Evolutionary conservation across 1,140 invertebrate species (phyloP), one percentile per base, ranked within the genome.

Genomic region (Hirudo medicinalis): DNA sequence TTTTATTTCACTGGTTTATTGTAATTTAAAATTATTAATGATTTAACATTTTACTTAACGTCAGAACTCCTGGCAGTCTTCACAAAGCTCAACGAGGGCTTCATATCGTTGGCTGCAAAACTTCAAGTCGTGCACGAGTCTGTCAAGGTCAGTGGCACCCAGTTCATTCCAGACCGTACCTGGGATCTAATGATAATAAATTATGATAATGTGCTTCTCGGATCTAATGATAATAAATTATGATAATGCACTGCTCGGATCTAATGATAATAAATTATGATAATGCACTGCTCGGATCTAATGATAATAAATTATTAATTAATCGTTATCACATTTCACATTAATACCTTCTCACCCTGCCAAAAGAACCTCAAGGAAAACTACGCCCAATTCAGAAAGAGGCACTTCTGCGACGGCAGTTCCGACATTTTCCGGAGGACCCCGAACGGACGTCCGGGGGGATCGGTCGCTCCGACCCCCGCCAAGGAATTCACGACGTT

Each of bases 41-140:
- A 6, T n/a, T 8, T 60, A 60, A 22, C 15, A 27, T 63, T 13
- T 15, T 63, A 25, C 17, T 63, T 63, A 19, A 73, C 13, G 79
- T 69, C 78, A 90, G 89, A 90, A 81, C 76, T 90, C 66, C 85
- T 87, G 17, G 78, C 86, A 66, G 87, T 90, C 22, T 87, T 93
- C 78, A 86, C 86, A 67, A 87, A 89, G 76, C 85, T 92, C 67
- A 89, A 93, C 77, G 90, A 91, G 78, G 89, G 89, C 5, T 87
- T 93, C 74, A 87, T 93, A 25, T 89, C 90, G 5, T 82, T 93
- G 72, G 91, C 91, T 67, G 90, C 90, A 0, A 86, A 89, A 70
- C 78, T 93, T 27, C 90, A 93, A 76, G 86, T 87, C 2, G 86
- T 91, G 0, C 90, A 93, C 79, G 82, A 83, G 74, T 74, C 79